Conservation (phyloP, 2,113 vertebrate species). For the Festucalex cinctus region DNA sequence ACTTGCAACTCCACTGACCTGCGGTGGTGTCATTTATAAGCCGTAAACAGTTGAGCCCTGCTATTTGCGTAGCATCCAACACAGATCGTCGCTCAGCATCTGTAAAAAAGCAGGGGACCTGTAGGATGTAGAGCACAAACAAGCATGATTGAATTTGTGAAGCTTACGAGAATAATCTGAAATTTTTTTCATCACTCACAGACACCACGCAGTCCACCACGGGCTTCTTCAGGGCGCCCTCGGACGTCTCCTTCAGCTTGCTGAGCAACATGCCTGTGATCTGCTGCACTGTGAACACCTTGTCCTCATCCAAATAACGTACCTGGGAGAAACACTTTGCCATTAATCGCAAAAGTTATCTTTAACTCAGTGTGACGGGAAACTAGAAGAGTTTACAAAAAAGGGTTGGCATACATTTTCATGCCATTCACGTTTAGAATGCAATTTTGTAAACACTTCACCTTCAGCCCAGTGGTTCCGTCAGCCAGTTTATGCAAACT, state of each 20-base stretch:
- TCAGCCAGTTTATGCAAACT: conserved; percentile 86
- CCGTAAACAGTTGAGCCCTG: conserved; percentile 90
- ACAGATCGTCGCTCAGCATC: conserved; percentile 90
- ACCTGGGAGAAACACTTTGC: conserved; percentile 69
- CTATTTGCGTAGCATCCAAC: conserved; percentile 88
- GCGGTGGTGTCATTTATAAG: conserved; percentile 95
- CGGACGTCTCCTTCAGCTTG: conserved; percentile 93
- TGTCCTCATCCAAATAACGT: conserved; percentile 89
- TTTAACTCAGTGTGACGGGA: no score
- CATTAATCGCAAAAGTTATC: neutral
- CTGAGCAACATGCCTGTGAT: conserved; percentile 89
- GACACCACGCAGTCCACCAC: conserved; percentile 95
- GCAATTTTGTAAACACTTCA: conserved; percentile 38
- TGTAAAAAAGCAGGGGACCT: conserved; percentile 95
- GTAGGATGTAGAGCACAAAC: conserved; percentile 13
- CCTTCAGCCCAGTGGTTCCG: conserved; percentile 88
- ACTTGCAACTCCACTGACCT: conserved; percentile 68
- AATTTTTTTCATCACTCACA: conserved; percentile 69
- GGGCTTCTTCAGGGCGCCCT: conserved; percentile 91
- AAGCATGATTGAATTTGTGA: neutral
- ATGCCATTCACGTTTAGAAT: no score
- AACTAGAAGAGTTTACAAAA: no score
- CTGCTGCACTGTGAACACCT: conserved; percentile 90
- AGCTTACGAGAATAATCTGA: neutral
- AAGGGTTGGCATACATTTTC: no score